Conservation (phyloP, 2,113 vertebrate genomes). For the Nestor notabilis region DNA sequence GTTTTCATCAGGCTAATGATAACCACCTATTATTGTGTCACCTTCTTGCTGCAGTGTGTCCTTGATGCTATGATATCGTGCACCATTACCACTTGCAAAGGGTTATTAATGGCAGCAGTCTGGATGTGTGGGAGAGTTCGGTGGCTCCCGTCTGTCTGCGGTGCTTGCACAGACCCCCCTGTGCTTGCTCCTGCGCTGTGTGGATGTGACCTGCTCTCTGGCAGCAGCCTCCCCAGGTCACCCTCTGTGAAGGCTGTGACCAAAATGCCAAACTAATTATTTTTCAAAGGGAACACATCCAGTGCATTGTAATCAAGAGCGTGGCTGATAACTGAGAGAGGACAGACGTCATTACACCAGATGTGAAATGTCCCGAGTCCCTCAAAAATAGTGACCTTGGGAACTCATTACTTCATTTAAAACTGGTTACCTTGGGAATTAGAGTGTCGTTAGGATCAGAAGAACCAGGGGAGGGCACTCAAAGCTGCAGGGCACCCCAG, state of each 20-base stretch:
- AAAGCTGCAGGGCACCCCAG: rapidly evolving
- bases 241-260: not conserved
- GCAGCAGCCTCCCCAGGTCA: not conserved
- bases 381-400: not conserved
- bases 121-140: rapidly evolving
- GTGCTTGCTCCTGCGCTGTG: rapidly evolving
- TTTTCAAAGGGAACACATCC: not conserved
- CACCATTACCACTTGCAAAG: not conserved
- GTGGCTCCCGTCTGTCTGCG: not conserved
- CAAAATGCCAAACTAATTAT: not conserved
- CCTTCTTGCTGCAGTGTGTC: not conserved
- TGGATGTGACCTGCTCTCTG: rapidly evolving
- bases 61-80: not conserved
- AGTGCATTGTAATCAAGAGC: not conserved
- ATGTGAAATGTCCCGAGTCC: not conserved
- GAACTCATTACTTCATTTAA: not conserved
- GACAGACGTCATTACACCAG: not conserved
- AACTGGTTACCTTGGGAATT: not conserved
- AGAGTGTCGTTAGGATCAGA: not conserved
- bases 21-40: conserved; percentile 39
- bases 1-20: conserved; percentile 15
- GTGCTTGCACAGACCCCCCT: not conserved
- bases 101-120: not conserved
- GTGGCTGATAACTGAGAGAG: not conserved
- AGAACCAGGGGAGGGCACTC: not conserved